Conservation (phyloP, 2,113 vertebrate species). For the Nycticorax nycticorax region DNA sequence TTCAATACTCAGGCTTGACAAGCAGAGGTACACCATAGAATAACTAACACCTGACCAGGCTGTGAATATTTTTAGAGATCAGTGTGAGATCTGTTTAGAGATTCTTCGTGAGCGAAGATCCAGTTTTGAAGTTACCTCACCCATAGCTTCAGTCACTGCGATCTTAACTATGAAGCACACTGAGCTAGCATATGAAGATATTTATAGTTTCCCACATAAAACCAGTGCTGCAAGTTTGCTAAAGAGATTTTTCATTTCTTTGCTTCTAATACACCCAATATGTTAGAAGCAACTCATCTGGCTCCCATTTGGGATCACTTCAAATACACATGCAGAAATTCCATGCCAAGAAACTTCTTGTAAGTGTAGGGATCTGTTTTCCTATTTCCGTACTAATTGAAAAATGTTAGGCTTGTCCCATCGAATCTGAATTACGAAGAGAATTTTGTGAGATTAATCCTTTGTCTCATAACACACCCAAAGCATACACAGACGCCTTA, state of each 20-base stretch:
- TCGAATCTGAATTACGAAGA: background rate
- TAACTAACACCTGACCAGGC: background rate
- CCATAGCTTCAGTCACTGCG: background rate
- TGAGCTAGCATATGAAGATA: background rate
- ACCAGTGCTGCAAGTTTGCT: conserved; percentile 4
- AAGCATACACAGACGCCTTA: background rate
- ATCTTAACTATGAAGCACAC: background rate
- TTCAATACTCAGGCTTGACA: background rate
- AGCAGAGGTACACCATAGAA: background rate
- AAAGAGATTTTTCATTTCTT: background rate
- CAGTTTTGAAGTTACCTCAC: background rate
- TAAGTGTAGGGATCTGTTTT: background rate
- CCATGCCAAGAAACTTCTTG: background rate
- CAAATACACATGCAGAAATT: background rate
- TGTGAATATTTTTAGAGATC: background rate
- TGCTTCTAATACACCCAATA: background rate
- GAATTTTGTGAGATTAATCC: background rate
- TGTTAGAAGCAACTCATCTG: background rate
- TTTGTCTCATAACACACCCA: background rate
- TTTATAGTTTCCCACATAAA: background rate
- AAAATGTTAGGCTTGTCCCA: background rate
- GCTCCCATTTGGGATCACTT: background rate
- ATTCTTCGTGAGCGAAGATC: background rate
- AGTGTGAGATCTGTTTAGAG: background rate
- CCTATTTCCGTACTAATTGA: background rate